phyloP scores from a whole-genome alignment of 2,113 vertebrate species.

The Bungarus multicinctus region DNA sequence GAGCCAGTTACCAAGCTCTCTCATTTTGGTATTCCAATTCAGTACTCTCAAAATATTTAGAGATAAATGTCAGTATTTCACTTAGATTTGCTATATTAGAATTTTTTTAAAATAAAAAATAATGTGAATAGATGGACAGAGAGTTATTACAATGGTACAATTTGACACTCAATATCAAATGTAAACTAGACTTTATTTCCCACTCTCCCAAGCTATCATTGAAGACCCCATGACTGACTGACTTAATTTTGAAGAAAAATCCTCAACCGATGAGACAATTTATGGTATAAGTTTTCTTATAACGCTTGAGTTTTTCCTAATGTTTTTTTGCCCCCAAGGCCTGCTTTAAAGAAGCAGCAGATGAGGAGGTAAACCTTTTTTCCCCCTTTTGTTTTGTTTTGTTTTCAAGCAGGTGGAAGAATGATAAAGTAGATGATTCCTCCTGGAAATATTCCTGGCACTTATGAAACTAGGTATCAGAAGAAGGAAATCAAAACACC shows the following conservation, averaged over 20 bases:
- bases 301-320: neutral
- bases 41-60: neutral
- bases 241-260: neutral
- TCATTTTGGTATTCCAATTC: neutral
- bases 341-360: neutral
- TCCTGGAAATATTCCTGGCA: neutral
- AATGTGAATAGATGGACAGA: neutral
- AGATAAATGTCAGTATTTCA: neutral
- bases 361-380: neutral
- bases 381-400: neutral
- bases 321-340: neutral
- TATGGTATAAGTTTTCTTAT: neutral
- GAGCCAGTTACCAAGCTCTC: neutral
- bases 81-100: neutral
- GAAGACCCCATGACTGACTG: neutral
- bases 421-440: neutral
- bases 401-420: neutral
- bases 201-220: neutral
- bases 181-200: neutral
- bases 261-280: neutral
- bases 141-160: neutral
- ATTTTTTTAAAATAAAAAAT: neutral
- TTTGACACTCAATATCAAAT: neutral
- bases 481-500: neutral
- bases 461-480: neutral